Evolutionary conservation across 1,140 invertebrate genomes (phyloP), one percentile per base, ranked within the genome.

Genomic region (Luehdorfia chinensis): DNA sequence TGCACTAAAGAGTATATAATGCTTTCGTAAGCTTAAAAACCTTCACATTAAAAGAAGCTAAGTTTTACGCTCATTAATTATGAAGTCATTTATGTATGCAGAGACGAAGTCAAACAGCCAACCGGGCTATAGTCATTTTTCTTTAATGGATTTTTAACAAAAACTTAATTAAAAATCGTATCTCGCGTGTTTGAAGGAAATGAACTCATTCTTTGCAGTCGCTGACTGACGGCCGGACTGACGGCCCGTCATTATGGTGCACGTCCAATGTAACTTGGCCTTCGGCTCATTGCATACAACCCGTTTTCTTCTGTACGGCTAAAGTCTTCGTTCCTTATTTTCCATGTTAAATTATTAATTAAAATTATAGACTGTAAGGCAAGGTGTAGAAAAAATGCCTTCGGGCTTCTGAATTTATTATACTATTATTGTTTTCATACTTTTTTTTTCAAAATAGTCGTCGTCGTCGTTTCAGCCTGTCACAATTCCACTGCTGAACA

Each of bases 121-220:
- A 54, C 53, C 63, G 48, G 50, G 53, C 47, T 50, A 50, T 63
- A 64, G 65, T 68, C 65, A 65, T 55, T 48, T 67, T 52, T 66
- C 56, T 75, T 72, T 79, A 81, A 83, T 83, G 81, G 75, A 76
- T 83, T 83, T 75, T 75, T 74, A 83, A 85, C 81, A 83, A 85
- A 85, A 85, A 83, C 78, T 83, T 85, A 85, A 85, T 85, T 85
- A 85, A 85, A 85, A 83, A 81, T 77, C 69, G 73, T 84, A 83
- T 81, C 77, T 81, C 71, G 63, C 60, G 66, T 66, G 75, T 72
- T 75, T 73, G 74, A 75, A 84, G 81, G 81, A 85, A 85, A 85
- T 85, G 79, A 85, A 84, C 81, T 81, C 81, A 84, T 85, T 83
- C 78, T 77, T 69, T 47, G 70, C 59, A 61, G 59, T 61, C 61